Conservation (phyloP, 2,113 vertebrate genomes). For the Spheniscus mendiculus region DNA sequence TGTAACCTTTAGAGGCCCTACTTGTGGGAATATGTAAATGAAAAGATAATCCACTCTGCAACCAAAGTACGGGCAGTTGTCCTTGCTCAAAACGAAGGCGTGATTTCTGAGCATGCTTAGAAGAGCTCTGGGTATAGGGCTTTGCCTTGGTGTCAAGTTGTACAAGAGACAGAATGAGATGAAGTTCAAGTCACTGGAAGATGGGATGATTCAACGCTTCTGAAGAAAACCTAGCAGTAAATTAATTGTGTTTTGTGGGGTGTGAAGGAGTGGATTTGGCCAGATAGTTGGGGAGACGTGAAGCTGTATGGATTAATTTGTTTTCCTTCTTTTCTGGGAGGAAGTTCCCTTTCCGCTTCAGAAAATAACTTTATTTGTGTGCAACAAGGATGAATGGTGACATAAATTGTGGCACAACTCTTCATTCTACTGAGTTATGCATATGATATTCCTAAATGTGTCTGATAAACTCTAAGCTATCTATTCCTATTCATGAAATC, state of each 20-base stretch:
- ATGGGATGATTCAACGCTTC: neutral
- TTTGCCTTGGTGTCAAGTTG: neutral
- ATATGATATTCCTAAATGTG: neutral
- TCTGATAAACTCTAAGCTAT: neutral
- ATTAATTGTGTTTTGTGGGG: neutral
- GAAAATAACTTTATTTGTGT: neutral
- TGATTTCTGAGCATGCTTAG: neutral
- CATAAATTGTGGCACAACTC: neutral
- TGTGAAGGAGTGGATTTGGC: neutral
- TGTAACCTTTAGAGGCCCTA: neutral
- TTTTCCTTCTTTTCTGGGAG: neutral
- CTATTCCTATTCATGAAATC: neutral
- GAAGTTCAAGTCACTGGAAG: neutral
- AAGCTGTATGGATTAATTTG: neutral
- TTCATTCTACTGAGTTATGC: neutral
- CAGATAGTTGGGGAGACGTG: neutral
- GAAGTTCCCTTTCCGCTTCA: neutral
- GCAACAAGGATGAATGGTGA: neutral
- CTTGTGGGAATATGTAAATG: neutral
- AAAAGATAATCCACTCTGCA: neutral
- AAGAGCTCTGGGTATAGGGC: neutral
- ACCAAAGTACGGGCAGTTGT: neutral
- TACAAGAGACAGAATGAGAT: neutral
- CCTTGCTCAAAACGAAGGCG: rapidly evolving
- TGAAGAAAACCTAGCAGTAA: neutral